phyloP scores from a whole-genome alignment of 2,888 invertebrate genomes.

The Scaptomyza cyrtandrae region DNA sequence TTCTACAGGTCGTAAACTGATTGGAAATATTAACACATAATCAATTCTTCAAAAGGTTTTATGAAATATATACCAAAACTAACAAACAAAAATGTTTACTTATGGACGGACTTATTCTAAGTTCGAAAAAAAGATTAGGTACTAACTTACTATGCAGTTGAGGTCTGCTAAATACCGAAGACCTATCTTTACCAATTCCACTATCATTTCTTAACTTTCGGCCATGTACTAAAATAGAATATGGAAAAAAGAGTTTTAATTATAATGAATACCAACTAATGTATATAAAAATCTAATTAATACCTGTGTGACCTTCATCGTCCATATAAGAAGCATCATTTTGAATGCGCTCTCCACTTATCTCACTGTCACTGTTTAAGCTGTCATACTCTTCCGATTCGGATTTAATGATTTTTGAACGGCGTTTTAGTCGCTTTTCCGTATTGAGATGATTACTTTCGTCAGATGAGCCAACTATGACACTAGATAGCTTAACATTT shows the following conservation, averaged over 20 bases:
- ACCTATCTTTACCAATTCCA: slow-evolving; percentile 84
- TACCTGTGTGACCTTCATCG: slow-evolving; percentile 82
- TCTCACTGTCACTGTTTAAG: slow-evolving; percentile 86
- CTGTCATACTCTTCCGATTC: slow-evolving; percentile 87
- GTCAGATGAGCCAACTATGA: slow-evolving; percentile 51
- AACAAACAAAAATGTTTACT: no score
- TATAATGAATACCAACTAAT: background rate
- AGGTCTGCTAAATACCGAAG: slow-evolving; percentile 85
- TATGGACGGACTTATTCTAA: slow-evolving; percentile 4
- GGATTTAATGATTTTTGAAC: slow-evolving; percentile 86
- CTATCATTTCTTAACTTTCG: slow-evolving; percentile 83
- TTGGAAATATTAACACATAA: no score
- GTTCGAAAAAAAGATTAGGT: slow-evolving; percentile 78
- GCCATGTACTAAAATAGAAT: slow-evolving; percentile 65
- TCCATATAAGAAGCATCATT: slow-evolving; percentile 85
- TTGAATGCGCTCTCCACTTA: slow-evolving; percentile 84
- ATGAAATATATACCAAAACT: no score
- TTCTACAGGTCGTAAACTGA: no score
- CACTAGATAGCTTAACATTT: slow-evolving; percentile 59
- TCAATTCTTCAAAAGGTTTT: no score
- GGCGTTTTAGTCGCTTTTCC: slow-evolving; percentile 84
- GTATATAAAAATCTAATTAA: slow-evolving; percentile 1
- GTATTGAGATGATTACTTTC: slow-evolving; percentile 72
- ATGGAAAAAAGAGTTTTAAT: background rate
- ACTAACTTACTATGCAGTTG: slow-evolving; percentile 87